Evolutionary conservation across 2,888 invertebrate genomes (phyloP).

Genomic region (Hipparchia sbordonii): DNA sequence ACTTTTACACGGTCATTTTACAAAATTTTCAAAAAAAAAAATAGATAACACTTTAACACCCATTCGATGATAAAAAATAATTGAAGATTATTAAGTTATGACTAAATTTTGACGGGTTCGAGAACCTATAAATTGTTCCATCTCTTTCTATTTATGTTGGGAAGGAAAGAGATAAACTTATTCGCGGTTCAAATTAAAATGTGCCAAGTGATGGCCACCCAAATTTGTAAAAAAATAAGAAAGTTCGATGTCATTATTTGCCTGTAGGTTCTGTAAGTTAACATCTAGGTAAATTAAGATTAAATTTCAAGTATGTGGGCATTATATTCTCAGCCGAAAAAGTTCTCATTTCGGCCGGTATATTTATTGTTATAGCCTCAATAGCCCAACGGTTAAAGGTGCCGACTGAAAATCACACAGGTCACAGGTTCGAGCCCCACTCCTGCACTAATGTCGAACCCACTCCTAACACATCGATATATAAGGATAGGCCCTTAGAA

Average conservation of each 20-base stretch:
- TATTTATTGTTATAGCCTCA: no score
- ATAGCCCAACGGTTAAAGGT: no score
- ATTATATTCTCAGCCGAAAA: no score
- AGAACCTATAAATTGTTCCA: constrained; percentile 40
- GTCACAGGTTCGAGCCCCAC: no score
- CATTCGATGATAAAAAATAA: constrained; percentile 51
- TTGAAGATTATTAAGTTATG: constrained; percentile 69
- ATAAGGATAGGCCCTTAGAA: no score
- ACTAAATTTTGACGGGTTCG: constrained; percentile 50
- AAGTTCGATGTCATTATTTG: neutral
- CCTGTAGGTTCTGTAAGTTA: constrained; percentile 32
- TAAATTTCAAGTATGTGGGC: no score
- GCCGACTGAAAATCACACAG: no score
- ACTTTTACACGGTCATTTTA: constrained; percentile 68
- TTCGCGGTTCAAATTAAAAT: constrained; percentile 45
- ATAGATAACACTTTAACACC: constrained; percentile 50
- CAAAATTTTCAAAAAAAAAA: constrained; percentile 51
- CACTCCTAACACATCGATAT: no score
- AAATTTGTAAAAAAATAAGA: constrained; percentile 42
- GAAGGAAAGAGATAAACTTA: constrained; percentile 31
- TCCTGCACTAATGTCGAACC: no score
- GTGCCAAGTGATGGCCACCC: constrained; percentile 52
- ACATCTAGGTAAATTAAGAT: no score
- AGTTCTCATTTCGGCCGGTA: no score
- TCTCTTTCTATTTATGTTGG: constrained; percentile 30